Conservation (phyloP, 2,888 invertebrate genomes). For the Magallana nippona region DNA sequence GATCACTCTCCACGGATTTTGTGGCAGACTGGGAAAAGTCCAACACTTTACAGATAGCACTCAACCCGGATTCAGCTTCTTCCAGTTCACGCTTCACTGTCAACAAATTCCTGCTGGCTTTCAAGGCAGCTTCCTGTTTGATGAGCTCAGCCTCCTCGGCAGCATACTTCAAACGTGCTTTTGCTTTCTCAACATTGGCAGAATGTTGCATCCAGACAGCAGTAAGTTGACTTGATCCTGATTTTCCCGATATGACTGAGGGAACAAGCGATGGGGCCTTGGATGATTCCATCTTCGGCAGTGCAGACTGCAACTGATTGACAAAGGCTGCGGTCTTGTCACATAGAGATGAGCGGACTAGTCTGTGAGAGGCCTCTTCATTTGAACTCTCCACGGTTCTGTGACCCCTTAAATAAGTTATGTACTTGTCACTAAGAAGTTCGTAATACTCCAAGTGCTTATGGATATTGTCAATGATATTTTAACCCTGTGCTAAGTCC, state of each 20-base stretch:
- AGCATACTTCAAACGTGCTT: no score
- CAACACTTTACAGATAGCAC: background rate
- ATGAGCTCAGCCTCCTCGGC: no score
- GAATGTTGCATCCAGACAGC: no score
- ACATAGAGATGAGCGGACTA: background rate
- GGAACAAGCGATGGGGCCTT: no score
- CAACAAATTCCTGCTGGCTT: no score
- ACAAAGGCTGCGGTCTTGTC: background rate
- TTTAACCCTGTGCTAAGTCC: background rate
- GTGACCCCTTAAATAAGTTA: background rate
- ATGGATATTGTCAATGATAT: background rate
- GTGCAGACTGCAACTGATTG: background rate
- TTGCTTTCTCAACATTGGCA: no score
- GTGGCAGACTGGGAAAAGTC: conserved; percentile 2
- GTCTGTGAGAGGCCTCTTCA: background rate
- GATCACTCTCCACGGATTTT: background rate
- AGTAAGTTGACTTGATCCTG: no score
- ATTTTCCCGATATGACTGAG: no score
- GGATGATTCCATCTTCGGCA: background rate
- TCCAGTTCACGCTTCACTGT: conserved; percentile 15
- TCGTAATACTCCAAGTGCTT: background rate
- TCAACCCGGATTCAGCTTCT: conserved; percentile 35
- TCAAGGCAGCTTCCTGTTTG: no score
- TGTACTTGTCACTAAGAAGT: background rate
- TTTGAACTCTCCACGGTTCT: conserved; percentile 7